These are phyloP conservation scores for Ptychochromis oligacanthus DNA, from an alignment of 2,113 vertebrate species.

Conservation along the genomic window DNA sequence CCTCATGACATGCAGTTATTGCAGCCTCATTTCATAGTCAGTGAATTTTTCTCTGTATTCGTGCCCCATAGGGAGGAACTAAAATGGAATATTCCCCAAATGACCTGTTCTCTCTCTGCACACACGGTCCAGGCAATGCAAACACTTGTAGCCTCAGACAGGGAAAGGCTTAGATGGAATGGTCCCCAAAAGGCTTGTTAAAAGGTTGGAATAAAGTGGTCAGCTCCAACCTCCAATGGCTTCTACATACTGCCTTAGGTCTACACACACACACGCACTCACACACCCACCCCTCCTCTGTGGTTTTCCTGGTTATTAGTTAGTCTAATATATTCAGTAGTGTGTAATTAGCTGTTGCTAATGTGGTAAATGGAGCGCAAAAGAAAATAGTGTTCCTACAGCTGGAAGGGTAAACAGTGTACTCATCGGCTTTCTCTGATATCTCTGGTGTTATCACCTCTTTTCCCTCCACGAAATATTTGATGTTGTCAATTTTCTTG, in stretches of 20 bases:
- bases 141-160: constrained; percentile 45
- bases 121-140: constrained; percentile 32
- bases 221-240: constrained; percentile 48
- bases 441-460: neutral
- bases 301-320: constrained; percentile 60
- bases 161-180: constrained; percentile 58
- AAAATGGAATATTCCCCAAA: constrained; percentile 65
- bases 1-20: constrained; percentile 50
- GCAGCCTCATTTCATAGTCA: constrained; percentile 62
- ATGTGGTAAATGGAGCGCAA: constrained; percentile 67
- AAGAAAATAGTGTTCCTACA: constrained; percentile 36
- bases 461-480: neutral
- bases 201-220: constrained; percentile 70
- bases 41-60: constrained; percentile 46
- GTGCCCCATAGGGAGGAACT: constrained; percentile 56
- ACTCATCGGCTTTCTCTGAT: neutral
- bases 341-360: constrained; percentile 69
- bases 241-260: constrained; percentile 36
- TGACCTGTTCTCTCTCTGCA: constrained; percentile 48
- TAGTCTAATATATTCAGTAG: constrained; percentile 69
- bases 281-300: neutral
- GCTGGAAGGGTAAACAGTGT: constrained; percentile 43
- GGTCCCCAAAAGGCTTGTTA: constrained; percentile 67
- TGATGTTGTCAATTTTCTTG: neutral
- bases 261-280: neutral